These are phyloP conservation scores for Musca vetustissima DNA, from an alignment of 1,140 invertebrate species.

Conservation along the genomic window DNA sequence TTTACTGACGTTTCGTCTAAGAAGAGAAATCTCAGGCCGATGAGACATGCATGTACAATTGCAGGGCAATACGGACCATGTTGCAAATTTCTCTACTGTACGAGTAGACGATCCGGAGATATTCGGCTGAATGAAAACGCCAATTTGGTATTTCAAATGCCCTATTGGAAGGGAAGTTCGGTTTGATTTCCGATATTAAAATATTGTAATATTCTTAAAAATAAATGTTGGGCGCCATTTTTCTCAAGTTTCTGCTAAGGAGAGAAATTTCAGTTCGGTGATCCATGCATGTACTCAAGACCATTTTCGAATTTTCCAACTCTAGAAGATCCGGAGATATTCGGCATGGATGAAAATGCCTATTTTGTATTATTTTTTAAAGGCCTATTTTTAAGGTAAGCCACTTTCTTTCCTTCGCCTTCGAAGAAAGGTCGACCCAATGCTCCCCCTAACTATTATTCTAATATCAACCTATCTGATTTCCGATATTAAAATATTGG, in stretches of 20 bases:
- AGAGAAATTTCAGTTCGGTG: too few relatives aligned
- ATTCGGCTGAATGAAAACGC: constrained; percentile 93
- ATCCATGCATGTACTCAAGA: too few relatives aligned
- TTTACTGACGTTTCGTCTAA: constrained; percentile 77
- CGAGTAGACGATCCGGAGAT: too few relatives aligned
- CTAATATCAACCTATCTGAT: constrained; percentile 62
- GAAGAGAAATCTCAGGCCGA: too few relatives aligned
- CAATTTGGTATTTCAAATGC: constrained; percentile 77
- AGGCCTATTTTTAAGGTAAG: too few relatives aligned
- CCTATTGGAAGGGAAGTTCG: constrained; percentile 58
- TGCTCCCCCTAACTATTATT: too few relatives aligned
- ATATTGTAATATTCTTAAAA: constrained; percentile 76
- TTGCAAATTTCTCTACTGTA: too few relatives aligned
- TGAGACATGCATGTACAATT: too few relatives aligned
- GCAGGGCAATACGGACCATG: constrained; percentile 65
- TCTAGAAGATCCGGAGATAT: constrained; percentile 84
- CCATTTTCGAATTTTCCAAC: constrained; percentile 71
- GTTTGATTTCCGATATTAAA: constrained; percentile 74
- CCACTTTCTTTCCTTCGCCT: too few relatives aligned
- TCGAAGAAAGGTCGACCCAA: too few relatives aligned
- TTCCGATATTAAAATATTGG: constrained; percentile 80
- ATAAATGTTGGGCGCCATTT: constrained; percentile 75
- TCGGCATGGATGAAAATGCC: constrained; percentile 90
- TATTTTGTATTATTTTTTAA: too few relatives aligned
- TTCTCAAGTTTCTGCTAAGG: constrained; percentile 70